Evolutionary conservation across 2,888 invertebrate genomes (phyloP).

Genomic region (Parapristionchus giblindavisi): DNA sequence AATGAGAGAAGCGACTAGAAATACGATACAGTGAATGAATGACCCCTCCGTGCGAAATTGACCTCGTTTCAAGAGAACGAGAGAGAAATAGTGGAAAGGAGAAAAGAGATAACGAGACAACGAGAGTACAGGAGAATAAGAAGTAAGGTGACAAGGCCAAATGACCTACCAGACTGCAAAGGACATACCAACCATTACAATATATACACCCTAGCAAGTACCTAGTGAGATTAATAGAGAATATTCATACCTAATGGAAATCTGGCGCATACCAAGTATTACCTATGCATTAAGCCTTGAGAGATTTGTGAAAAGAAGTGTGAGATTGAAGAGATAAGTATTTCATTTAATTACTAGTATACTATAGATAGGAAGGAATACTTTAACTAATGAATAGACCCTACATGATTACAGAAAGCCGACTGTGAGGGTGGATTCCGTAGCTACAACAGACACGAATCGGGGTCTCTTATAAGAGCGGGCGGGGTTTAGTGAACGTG

Average conservation of each 20-base stretch:
- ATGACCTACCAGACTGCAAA: constrained; percentile 34
- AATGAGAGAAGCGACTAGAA: not conserved
- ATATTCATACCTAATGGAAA: not conserved
- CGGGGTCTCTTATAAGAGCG: constrained; percentile 41
- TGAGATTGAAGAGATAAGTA: not conserved
- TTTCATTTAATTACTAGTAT: not conserved
- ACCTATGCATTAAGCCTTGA: not conserved
- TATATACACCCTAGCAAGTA: too few relatives aligned
- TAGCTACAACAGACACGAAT: constrained; percentile 4
- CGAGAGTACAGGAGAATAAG: not conserved
- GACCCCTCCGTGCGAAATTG: constrained; percentile 33
- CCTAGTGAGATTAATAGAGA: not conserved
- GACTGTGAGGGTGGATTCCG: not conserved
- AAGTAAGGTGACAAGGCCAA: constrained; percentile 27
- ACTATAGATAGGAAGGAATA: not conserved
- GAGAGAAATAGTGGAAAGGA: not conserved
- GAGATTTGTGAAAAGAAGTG: too few relatives aligned
- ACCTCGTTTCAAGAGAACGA: constrained; percentile 28
- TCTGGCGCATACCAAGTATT: not conserved
- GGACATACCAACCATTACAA: constrained; percentile 2
- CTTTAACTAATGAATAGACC: constrained; percentile 7
- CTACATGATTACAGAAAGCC: constrained; percentile 6
- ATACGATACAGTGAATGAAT: not conserved
- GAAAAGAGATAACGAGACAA: not conserved
- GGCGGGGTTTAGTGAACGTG: constrained; percentile 45